Base-by-base conservation (phyloP, 2,888 invertebrate genomes). In the Sphinx pinastri region DNA sequence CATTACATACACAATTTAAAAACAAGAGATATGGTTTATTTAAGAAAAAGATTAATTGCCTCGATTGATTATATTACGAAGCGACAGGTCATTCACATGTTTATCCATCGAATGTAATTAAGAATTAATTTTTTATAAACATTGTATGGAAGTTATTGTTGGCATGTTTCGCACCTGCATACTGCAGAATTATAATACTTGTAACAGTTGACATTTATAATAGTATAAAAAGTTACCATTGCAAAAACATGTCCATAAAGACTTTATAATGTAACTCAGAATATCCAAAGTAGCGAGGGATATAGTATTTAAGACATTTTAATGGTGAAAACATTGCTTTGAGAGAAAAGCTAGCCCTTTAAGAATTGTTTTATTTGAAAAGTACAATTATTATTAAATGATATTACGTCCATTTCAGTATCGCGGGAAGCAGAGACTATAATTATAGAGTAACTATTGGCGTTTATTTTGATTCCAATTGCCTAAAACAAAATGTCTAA, bases 141-240 rank as follows among this genome's bases (percentile, higher is more conserved):
- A 71, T 70, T 45, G 70, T 4, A 59, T 51, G 58, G 47, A 69
- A 66, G 71, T 69, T 74, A 71, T 73, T 73, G 67, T 68, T 70
- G 25, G 72, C 70, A 71, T 69, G 68, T 66, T 59, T 70, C 69
- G 70, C 73, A 73, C 72, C 75, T 75, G 74, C 73, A 60, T 47
- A 55, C 19, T 10, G 16, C 19, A 19, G 55, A 12, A 55, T 55
- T 19, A 19, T 55, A 19, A n/a, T 14, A 55, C 19, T 19, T 19
- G 19, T 38, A 5, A 38, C 38, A 38, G 38, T 38, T 38, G 38
- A 38, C 10, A 2, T 55, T 55, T 19, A 11, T 10, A 19, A 19
- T 55, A 55, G 19, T 19, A 55, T 55, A 19, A 11, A 55, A 55
- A 11, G 11, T 16, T 3, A 16, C 54, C 7, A 14, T 16, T 54